Evolutionary conservation across 1,140 invertebrate genomes (phyloP).

Genomic region (Mercenaria mercenaria): DNA sequence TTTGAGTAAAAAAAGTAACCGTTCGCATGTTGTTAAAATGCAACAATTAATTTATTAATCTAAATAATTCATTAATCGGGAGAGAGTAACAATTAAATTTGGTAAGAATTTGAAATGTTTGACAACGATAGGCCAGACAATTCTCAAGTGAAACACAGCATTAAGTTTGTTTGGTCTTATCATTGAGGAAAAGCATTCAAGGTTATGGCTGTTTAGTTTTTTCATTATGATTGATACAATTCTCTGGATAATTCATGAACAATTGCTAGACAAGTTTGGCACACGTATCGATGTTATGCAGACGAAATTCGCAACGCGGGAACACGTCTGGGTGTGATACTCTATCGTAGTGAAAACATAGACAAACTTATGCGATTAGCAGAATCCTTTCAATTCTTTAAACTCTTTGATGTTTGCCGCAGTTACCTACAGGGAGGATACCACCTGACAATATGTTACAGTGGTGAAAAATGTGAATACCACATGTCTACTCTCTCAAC

Average conservation of each 20-base stretch:
- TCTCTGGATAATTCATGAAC: constrained; percentile 21
- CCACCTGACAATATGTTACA: constrained; percentile 1
- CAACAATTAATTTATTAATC: too few species aligned
- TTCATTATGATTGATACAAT: constrained; percentile 11
- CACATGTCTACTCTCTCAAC: constrained; percentile 3
- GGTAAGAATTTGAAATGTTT: too few species aligned
- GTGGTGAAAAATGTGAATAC: constrained; percentile 5
- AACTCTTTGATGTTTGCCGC: constrained; percentile 48
- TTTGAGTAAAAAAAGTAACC: too few species aligned
- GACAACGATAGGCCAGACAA: too few species aligned
- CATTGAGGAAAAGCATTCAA: background rate
- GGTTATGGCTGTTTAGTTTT: background rate
- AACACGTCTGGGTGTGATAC: constrained; percentile 34
- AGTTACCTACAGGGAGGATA: constrained; percentile 27
- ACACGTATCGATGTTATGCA: constrained; percentile 5
- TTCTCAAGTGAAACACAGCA: background rate
- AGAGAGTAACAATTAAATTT: too few species aligned
- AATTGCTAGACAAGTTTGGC: constrained; percentile 36
- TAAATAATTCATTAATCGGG: too few species aligned
- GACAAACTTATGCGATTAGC: constrained; percentile 40
- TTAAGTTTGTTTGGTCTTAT: background rate
- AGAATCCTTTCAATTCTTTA: constrained; percentile 40
- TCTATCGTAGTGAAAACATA: constrained; percentile 40
- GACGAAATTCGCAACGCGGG: constrained; percentile 30
- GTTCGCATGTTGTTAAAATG: too few species aligned